Percentiles rank a stretch among this genome's conserved stretches.
Conservation (phyloP, 2,113 vertebrate genomes). For the Ivindomyrus marchei region DNA sequence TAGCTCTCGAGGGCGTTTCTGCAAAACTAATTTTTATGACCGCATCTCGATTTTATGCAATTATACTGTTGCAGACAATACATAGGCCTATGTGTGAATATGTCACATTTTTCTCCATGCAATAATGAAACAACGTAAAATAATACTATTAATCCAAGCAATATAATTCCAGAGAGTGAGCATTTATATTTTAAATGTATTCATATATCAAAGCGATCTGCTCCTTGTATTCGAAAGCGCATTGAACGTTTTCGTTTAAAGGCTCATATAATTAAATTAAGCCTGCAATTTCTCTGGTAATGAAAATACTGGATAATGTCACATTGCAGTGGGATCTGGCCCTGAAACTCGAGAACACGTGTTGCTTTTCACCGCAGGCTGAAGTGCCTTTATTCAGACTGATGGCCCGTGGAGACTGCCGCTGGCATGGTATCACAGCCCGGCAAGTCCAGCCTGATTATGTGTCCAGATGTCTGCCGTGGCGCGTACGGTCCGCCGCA, state of each 20-base stretch:
- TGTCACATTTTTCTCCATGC: not conserved
- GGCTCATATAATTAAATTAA: not conserved
- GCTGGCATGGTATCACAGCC: conserved; percentile 41
- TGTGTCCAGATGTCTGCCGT: not conserved
- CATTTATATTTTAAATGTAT: not conserved
- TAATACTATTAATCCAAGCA: not conserved
- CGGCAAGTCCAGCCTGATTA: not conserved
- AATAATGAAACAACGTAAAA: not conserved
- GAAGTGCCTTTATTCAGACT: conserved; percentile 47
- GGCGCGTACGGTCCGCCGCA: not conserved
- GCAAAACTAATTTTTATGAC: not conserved
- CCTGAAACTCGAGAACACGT: conserved; percentile 57
- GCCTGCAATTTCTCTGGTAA: not conserved
- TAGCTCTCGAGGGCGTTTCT: not conserved
- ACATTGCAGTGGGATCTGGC: not conserved
- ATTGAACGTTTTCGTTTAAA: not conserved
- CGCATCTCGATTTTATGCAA: not conserved
- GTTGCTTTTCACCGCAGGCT: conserved; percentile 50
- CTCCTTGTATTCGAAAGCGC: not conserved
- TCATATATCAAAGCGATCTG: not conserved
- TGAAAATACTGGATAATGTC: not conserved
- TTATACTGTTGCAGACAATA: not conserved
- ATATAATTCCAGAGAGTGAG: not conserved
- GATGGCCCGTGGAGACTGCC: not conserved
- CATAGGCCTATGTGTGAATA: not conserved